Base-by-base conservation (phyloP, 2,113 vertebrate species). In the Neofelis nebulosa region DNA sequence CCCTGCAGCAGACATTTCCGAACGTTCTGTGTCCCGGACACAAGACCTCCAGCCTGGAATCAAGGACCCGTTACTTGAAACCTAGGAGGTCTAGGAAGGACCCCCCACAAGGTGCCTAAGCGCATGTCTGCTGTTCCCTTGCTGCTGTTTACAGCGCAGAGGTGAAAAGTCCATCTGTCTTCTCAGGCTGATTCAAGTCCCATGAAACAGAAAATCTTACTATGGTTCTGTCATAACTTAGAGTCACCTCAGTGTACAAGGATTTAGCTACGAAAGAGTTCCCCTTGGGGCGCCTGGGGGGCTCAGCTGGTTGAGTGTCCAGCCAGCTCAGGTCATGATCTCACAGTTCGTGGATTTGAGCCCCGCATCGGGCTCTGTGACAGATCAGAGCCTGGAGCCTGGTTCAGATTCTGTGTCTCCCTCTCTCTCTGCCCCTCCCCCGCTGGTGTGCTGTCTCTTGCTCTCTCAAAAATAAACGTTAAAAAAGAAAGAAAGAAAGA, bases 361-460 rank as follows among this genome's bases (percentile, higher is more conserved):
- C 57, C 57, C 21, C 21, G 7, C 57, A 8, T 23, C 21, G 8
- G 57, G 21, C 57, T 61, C 57, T 23, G 21, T 61, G 57, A 61
- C 21, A 23, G 57, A 5, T 61, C 57, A 23, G 57, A 61, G 57
- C 57, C 57, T 61, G 21, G 57, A 25, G 57, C 57, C 55, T 61
- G 57, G 21, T 61, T 23, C 19, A 18, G 57, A 61, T 23, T 61
- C 19, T 7, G 57, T 23, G 57, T 55, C 52, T 61, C 21, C 19
- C 7, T 9, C 57, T 23, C 21, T 61, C 57, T 61, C 57, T 61
- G 57, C 57, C 57, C 57, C 19, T 61, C 57, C 57, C 57, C 57
- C 0, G 1, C 52, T 50, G 45, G 45, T 14, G 3, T 0, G 3
- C 50, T 50, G 13, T 50, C 13, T 50, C 50, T 50, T 0, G 8